Evolutionary conservation across 2,113 vertebrate genomes (phyloP), one percentile per base, ranked within the genome.

Genomic region (Serinus canaria): DNA sequence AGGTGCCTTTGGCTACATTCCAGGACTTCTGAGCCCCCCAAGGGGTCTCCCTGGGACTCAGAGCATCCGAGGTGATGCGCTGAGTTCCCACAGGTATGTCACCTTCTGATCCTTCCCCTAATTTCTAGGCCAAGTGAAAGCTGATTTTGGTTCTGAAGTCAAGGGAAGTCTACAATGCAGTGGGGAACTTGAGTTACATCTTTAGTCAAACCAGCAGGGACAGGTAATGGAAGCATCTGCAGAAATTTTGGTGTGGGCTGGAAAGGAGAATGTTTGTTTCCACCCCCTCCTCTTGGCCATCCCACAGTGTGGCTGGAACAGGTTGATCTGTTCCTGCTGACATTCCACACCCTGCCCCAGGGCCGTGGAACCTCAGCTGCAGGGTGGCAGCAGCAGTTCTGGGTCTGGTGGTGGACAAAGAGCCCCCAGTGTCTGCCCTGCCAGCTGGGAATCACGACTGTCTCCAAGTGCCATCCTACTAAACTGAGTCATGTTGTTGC

Each of bases 361-460:
- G 13, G 44, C 31, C 50, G 41, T 20, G 0, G 0, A 7, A 21
- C 47, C 39, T 87, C 0, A 0, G 16, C 39, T 70, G 30, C 33
- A 41, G 77, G 2, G 13, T n/a, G 50, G 33, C 28, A 59, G 33
- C 56, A 66, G 56, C 46, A 44, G 31, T 7, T 43, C 46, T 68
- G 30, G 67, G 74, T 14, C 59, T 39, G 23, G 7, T 62, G 59
- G 10, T 22, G 43, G 27, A 50, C 39, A 56, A 86, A 60, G 20
- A 93, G 41, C 31, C 44, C 41, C 7, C 20, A 13, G 59, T 27
- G 21, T 25, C 35, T 44, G 3, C 46, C 56, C 46, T 76, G 28
- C 44, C 44, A 16, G 24, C 59, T 80, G 46, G n/a, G 72, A 83
- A 46, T 35, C 0, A 0, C 2, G 12, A 21, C 63, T 35, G 16